phyloP scores from a whole-genome alignment of 1,140 invertebrate genomes.

The Schmidtea mediterranea region DNA sequence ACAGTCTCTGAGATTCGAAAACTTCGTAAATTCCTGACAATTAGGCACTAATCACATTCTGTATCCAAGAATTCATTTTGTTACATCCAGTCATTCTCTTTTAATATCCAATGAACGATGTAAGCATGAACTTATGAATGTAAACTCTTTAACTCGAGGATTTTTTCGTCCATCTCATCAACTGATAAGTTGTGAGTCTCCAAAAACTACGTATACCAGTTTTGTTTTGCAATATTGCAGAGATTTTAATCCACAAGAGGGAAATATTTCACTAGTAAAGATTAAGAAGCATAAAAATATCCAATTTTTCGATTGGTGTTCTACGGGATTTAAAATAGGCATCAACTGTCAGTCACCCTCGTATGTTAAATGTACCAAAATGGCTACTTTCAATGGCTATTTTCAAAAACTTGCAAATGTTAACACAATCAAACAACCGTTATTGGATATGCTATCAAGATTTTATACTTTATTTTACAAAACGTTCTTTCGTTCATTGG shows the following conservation, averaged over 20 bases:
- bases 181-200: conserved; percentile 69
- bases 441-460: conserved; percentile 13
- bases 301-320: conserved; percentile 12
- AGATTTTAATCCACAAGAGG: conserved; percentile 37
- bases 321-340: conserved; percentile 15
- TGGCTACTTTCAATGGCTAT: conserved; percentile 16
- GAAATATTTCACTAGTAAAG: conserved; percentile 49
- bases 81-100: conserved; percentile 19
- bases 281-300: conserved; percentile 28
- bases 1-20: conserved; percentile 37
- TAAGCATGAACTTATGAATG: conserved; percentile 24
- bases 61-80: conserved; percentile 7
- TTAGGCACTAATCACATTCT: not conserved
- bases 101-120: conserved; percentile 23
- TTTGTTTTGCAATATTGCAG: conserved; percentile 24
- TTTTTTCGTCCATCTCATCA: conserved; percentile 63
- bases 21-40: not conserved
- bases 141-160: conserved; percentile 62
- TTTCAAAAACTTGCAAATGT: not conserved
- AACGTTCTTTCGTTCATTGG: conserved; percentile 15
- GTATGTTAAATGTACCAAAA: conserved; percentile 15
- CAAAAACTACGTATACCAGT: conserved; percentile 62
- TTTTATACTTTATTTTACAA: conserved; percentile 11
- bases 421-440: not conserved
- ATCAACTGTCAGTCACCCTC: conserved; percentile 18